Base-by-base conservation (phyloP, 2,797 vertebrate species). In the Podarcis siculus region DNA sequence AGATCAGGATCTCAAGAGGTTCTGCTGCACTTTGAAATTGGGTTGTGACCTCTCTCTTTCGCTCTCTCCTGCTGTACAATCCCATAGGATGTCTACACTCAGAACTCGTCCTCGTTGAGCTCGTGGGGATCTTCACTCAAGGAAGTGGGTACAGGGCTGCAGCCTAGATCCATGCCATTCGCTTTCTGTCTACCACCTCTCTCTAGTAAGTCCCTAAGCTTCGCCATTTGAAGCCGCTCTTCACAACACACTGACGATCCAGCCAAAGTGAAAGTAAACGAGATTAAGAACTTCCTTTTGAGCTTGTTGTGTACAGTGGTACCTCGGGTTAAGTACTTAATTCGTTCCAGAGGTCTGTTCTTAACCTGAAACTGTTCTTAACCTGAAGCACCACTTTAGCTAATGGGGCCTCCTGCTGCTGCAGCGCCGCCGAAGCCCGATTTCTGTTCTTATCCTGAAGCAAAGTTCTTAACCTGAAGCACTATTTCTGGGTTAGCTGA, bases 261-360 rank as follows among this genome's bases (percentile, higher is more conserved):
- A 67, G 83, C 39, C 42, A 81, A 42, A 0, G 81, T 1, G 79
- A 82, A 88, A 94, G 4, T 17, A 80, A 77, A 77, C 1, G 3
- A 80, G n/a, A 21, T 73, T 77, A 83, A 9, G 45, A 1, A 21
- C 71, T 64, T 66, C 89, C 86, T 87, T 55, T 89, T 93, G 90
- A 92, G 90, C 82, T 85, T 91, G 85, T 77, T 91, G 89, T 8
- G 42, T 42, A 42, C 42, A 42, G 42, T 9, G 42, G 42, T 42
- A 42, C 42, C 42, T 42, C 42, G 42, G 42, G 42, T 42, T 42
- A 42, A 42, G 42, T 42, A 9, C 42, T 42, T 42, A 42, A 42
- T 42, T 42, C 42, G 42, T 42, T 42, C 8, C 42, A 8, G 42
- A 42, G 42, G 42, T 42, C 42, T 9, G 42, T 42, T 42, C 42